Base-by-base conservation (phyloP, 2,888 invertebrate genomes). In the Meta bourneti region DNA sequence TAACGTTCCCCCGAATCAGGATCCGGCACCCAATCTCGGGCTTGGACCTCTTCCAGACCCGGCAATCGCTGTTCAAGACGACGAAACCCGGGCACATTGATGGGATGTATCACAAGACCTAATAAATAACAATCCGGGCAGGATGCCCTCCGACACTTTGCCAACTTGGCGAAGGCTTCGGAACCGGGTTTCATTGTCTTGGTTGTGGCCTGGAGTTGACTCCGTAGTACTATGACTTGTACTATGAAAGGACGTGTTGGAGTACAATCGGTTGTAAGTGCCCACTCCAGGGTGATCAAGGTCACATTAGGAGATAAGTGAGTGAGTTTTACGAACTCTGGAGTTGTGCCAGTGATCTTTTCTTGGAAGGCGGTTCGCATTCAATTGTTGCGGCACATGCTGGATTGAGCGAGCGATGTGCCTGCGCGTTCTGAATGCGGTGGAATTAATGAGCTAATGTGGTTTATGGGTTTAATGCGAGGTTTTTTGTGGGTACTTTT, bases 271-370 rank as follows among this genome's bases (percentile, higher is more conserved):
- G 80, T 82, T 78, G 90, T 91, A 91, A 91, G 86, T 91, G 90
- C 86, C 90, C 90, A 91, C 86, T 86, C 90, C 86, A 91, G 90
- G 75, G 86, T 91, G 81, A 91, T 91, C 90, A 91, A 91, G 90
- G 90, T 91, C 90, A 81, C 77, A 77, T 77, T 80, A 78, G 74
- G 48, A 69, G 85, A 71, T 61, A 72, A 85, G 74, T 79, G 77
- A 77, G 54, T 72, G 80, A 85, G 34, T 77, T 87, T 52, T 9
- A 61, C 34, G 8, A 49, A 9, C 8, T 1, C 71, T 71, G 82
- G 82, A 82, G 20, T 13, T 5, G n/a, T 70, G 82, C 82, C 82
- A 82, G 51, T 19, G 52, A 16, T 11, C 13, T 61, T 11, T 61
- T 61, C 49, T 82, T 82, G 70, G 82, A 82, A 82, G n/a, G 71